Evolutionary conservation across 2,113 vertebrate genomes (phyloP).

Genomic region (Pardalotus punctatus): DNA sequence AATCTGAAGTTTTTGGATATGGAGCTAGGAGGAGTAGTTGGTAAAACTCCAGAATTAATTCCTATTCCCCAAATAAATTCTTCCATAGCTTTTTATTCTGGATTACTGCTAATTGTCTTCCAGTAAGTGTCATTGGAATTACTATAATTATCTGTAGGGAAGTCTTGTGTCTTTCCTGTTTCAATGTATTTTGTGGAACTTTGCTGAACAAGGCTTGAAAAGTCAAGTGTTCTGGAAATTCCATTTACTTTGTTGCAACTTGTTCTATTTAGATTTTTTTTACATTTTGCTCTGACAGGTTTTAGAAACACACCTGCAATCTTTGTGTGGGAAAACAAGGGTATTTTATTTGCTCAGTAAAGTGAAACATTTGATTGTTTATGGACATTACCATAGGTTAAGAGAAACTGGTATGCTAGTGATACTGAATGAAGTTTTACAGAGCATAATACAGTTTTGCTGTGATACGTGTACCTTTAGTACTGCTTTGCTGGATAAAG

Average conservation of each 20-base stretch:
- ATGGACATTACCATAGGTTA: background rate
- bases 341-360: background rate
- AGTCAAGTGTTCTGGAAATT: background rate
- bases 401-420: background rate
- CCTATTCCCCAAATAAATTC: background rate
- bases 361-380: background rate
- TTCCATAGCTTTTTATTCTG: background rate
- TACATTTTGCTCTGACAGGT: background rate
- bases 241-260: background rate
- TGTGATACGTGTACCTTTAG: background rate
- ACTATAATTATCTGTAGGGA: background rate
- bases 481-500: background rate
- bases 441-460: background rate
- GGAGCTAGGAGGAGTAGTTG: background rate
- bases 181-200: background rate
- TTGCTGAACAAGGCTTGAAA: background rate
- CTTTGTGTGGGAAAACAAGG: background rate
- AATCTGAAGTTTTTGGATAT: background rate
- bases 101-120: background rate
- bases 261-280: background rate
- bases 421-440: background rate
- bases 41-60: background rate
- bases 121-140: background rate
- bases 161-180: background rate
- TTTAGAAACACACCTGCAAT: background rate